Evolutionary conservation across 2,888 invertebrate species (phyloP).

Genomic region (Oxystoma pomonae): DNA sequence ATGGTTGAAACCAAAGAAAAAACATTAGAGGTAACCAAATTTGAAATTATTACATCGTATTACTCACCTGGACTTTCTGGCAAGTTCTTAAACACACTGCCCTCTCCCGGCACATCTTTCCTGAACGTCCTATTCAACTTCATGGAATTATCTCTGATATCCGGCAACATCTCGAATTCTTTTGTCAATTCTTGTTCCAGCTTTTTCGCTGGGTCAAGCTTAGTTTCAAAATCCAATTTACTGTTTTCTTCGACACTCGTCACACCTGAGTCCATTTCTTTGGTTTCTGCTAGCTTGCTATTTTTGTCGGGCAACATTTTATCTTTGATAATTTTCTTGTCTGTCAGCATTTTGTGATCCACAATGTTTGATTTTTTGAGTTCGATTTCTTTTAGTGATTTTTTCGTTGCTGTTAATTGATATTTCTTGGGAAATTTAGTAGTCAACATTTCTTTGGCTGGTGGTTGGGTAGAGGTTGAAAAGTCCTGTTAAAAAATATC

Average conservation of each 20-base stretch:
- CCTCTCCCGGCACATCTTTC: slow-evolving; percentile 40
- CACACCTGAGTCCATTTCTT: not conserved
- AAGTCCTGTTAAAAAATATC: too few species aligned
- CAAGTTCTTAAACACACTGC: not conserved
- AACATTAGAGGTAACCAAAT: too few species aligned
- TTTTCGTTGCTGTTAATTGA: not conserved
- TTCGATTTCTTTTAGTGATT: not conserved
- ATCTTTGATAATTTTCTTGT: not conserved
- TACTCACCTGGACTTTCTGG: not conserved
- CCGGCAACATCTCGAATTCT: slow-evolving; percentile 42
- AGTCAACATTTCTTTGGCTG: not conserved
- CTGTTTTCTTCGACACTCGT: not conserved
- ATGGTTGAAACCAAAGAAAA: too few species aligned
- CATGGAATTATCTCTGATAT: slow-evolving; percentile 35
- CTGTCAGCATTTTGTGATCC: not conserved
- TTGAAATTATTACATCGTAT: too few species aligned
- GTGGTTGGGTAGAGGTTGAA: not conserved
- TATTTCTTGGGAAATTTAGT: not conserved
- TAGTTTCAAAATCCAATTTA: not conserved
- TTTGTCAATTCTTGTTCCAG: slow-evolving; percentile 36
- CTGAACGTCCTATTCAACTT: slow-evolving; percentile 44
- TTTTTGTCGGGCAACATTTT: not conserved
- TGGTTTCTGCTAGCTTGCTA: not conserved
- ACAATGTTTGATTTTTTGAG: not conserved
- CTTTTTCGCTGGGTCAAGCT: slow-evolving; percentile 3